Evolutionary conservation across 2,888 invertebrate species (phyloP).

Genomic region (Drosophila monieri): DNA sequence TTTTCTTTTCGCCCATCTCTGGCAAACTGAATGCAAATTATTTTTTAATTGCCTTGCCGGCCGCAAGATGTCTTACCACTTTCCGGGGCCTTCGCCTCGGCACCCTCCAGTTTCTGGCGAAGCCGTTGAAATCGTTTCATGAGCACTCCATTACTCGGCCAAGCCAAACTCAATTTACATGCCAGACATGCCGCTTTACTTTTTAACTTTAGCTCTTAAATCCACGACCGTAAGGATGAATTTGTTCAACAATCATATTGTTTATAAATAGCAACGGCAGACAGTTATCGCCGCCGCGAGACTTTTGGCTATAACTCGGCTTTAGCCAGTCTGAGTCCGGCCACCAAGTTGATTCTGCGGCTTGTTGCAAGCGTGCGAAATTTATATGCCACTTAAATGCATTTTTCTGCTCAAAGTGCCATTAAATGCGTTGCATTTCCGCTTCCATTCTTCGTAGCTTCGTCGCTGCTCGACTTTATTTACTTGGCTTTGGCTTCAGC

Average conservation of each 20-base stretch:
- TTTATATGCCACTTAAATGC: constrained; percentile 62
- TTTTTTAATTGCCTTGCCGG: constrained; percentile 53
- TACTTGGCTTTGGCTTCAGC: constrained; percentile 45
- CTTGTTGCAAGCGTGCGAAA: constrained; percentile 39
- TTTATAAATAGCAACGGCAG: constrained; percentile 38
- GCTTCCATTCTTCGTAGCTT: constrained; percentile 21
- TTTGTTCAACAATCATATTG: constrained; percentile 33
- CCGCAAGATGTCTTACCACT: constrained; percentile 20
- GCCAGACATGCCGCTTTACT: constrained; percentile 14
- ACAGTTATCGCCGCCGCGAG: constrained; percentile 41
- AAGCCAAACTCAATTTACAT: constrained; percentile 50
- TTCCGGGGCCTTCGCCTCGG: background rate
- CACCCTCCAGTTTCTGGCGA: constrained; percentile 8
- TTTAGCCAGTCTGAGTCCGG: constrained; percentile 18
- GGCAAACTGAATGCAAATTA: constrained; percentile 37
- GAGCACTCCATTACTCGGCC: constrained; percentile 29
- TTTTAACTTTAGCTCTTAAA: background rate
- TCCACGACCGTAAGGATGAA: background rate
- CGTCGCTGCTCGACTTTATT: constrained; percentile 20
- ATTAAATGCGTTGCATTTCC: constrained; percentile 46
- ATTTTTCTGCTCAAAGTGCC: constrained; percentile 47
- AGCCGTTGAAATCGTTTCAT: constrained; percentile 25
- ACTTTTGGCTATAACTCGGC: constrained; percentile 7
- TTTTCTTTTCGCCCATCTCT: background rate
- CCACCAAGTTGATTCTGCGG: constrained; percentile 15